These are phyloP conservation scores for Lydus trimaculatus DNA, from an alignment of 2,888 invertebrate genomes.

Conservation along the genomic window DNA sequence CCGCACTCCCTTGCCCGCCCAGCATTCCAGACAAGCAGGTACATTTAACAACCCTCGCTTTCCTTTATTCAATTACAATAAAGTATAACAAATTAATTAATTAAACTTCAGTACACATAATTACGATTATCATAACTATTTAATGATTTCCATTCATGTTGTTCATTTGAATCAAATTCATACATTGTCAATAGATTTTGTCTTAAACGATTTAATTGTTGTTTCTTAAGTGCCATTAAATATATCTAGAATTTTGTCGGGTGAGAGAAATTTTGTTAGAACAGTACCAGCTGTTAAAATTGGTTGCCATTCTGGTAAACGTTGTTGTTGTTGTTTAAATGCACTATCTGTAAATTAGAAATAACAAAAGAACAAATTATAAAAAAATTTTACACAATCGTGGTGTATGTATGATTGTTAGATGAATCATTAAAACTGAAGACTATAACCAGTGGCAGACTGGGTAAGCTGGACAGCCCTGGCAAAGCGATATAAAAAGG, in stretches of 20 bases:
- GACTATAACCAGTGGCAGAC: too few species aligned
- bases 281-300: slow-evolving; percentile 98
- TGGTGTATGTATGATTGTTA: too few species aligned
- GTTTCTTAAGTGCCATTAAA: slow-evolving; percentile 63
- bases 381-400: background rate
- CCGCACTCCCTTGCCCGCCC: too few species aligned
- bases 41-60: too few species aligned
- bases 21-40: too few species aligned
- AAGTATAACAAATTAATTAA: too few species aligned
- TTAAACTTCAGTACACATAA: slow-evolving; percentile 33
- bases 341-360: slow-evolving; percentile 76
- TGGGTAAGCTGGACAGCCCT: too few species aligned
- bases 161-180: slow-evolving; percentile 73
- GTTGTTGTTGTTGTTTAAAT: slow-evolving; percentile 95
- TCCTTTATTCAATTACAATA: too few species aligned
- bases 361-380: slow-evolving; percentile 7
- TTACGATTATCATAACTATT: slow-evolving; percentile 56
- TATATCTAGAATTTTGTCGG: slow-evolving; percentile 61
- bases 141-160: slow-evolving; percentile 72
- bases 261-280: slow-evolving; percentile 95
- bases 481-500: too few species aligned
- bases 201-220: slow-evolving; percentile 66
- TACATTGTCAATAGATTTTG: slow-evolving; percentile 73
- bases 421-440: background rate
- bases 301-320: slow-evolving; percentile 98